phyloP scores from a whole-genome alignment of 2,113 vertebrate species.

The Chitala chitala region DNA sequence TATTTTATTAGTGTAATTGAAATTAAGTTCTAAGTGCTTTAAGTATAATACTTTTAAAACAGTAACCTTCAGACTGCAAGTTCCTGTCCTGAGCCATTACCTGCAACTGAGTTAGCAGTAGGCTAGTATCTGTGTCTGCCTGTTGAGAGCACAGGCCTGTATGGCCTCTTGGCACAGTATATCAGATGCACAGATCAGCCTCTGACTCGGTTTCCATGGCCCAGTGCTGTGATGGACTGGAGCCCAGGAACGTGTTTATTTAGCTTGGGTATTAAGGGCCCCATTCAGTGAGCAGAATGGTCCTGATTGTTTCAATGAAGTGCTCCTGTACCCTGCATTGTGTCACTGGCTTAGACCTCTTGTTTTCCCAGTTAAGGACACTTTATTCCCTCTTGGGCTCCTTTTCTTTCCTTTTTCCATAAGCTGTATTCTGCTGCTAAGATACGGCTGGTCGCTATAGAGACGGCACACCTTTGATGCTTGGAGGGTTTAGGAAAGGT shows the following conservation, averaged over 20 bases:
- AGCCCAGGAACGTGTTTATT: conserved; percentile 3
- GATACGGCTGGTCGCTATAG: conserved; percentile 65
- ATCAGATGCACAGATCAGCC: conserved; percentile 17
- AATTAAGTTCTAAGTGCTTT: background rate
- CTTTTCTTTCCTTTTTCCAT: conserved; percentile 63
- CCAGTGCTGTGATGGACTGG: background rate
- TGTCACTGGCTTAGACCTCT: conserved; percentile 21
- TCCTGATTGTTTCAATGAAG: conserved; percentile 4
- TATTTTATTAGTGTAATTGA: background rate
- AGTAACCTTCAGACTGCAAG: background rate
- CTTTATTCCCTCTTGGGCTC: conserved; percentile 22
- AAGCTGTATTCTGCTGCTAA: conserved; percentile 62
- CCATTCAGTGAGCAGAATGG: background rate
- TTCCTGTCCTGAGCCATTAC: background rate
- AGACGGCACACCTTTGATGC: conserved; percentile 60
- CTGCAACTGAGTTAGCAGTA: background rate
- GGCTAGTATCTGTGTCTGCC: background rate
- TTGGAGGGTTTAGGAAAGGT: conserved; percentile 52
- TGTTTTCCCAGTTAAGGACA: conserved; percentile 37
- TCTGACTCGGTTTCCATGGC: background rate
- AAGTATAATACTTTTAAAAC: background rate
- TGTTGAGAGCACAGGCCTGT: background rate
- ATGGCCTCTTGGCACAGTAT: background rate
- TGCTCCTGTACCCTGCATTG: conserved; percentile 25
- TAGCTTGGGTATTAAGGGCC: background rate